Evolutionary conservation across 1,140 invertebrate species (phyloP).

Genomic region (Whitmania pigra): DNA sequence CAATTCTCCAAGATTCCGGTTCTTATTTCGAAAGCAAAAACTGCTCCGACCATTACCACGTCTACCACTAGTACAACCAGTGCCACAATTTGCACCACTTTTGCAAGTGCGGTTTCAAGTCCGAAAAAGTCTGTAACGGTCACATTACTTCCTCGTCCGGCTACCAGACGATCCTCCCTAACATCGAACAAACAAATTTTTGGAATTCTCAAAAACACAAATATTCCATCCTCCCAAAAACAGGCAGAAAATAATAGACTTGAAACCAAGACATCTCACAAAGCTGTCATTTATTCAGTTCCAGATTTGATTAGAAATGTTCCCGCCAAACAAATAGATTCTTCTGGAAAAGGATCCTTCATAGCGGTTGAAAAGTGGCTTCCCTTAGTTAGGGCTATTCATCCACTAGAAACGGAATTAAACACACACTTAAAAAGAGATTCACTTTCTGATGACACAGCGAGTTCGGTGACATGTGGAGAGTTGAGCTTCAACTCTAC

Average conservation of each 20-base stretch:
- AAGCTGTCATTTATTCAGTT: neutral
- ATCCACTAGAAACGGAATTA: neutral
- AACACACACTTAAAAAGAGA: no score
- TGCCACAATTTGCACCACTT: neutral
- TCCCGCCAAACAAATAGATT: neutral
- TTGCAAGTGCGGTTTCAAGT: neutral
- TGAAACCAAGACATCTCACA: neutral
- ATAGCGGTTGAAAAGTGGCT: neutral
- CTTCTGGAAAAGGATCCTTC: neutral
- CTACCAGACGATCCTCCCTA: neutral
- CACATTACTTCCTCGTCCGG: neutral
- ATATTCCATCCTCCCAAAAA: neutral
- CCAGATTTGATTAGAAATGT: conserved; percentile 8
- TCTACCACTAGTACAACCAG: neutral
- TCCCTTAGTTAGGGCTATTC: neutral
- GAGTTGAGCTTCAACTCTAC: neutral
- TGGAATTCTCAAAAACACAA: neutral
- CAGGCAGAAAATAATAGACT: neutral
- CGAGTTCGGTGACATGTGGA: neutral
- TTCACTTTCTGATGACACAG: neutral
- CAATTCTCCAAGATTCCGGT: no score
- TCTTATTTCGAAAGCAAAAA: no score
- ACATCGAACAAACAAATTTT: neutral
- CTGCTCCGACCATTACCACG: no score
- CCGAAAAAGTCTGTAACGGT: neutral